phyloP scores from a whole-genome alignment of 2,888 invertebrate species.

The Eupithecia subumbrata region DNA sequence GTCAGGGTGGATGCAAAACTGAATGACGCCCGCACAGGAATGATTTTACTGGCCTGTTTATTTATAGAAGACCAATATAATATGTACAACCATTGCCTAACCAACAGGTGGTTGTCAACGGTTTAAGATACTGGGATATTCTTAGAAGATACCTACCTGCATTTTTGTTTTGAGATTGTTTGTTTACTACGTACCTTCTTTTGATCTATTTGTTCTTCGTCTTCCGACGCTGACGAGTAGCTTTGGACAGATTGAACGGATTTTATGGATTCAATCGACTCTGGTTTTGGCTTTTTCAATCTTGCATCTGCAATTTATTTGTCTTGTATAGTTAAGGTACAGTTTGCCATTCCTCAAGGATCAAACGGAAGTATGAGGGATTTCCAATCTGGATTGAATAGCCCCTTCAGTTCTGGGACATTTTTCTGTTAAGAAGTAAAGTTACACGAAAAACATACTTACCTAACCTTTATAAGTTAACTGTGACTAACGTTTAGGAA shows the following conservation, averaged over 20 bases:
- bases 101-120: neutral
- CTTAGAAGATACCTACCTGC: neutral
- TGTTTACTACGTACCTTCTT: neutral
- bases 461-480: too few relatives aligned
- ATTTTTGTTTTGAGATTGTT: too few relatives aligned
- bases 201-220: conserved; percentile 52
- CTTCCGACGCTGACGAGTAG: conserved; percentile 61
- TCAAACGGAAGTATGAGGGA: neutral
- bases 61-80: too few relatives aligned
- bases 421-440: too few relatives aligned
- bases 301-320: conserved; percentile 53
- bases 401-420: too few relatives aligned
- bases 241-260: conserved; percentile 54
- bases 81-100: too few relatives aligned
- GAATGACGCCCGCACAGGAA: too few relatives aligned
- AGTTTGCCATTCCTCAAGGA: neutral
- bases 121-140: neutral
- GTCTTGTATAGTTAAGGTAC: neutral
- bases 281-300: conserved; percentile 57
- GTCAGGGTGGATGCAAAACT: too few relatives aligned
- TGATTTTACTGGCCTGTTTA: too few relatives aligned
- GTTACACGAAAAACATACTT: too few relatives aligned
- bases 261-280: conserved; percentile 64
- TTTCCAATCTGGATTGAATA: neutral
- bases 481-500: neutral